Base-by-base conservation (phyloP, 2,888 invertebrate genomes). In the Aphodius sticticus region DNA sequence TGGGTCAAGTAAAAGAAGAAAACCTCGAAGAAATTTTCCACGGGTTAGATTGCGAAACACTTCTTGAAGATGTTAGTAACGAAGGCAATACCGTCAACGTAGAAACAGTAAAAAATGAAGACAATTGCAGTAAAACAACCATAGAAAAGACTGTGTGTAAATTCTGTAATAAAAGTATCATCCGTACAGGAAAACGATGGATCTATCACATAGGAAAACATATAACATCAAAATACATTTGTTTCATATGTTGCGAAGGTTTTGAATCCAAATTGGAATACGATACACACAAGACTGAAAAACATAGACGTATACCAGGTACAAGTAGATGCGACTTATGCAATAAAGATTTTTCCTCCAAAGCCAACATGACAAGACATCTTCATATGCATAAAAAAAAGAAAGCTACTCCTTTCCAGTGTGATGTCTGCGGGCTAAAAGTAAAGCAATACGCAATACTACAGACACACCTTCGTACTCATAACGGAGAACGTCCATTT, bases 391-490 rank as follows among this genome's bases (percentile, higher is more conserved):
- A 74, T 15, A 35, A 36, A 36, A 35, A 35, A 74, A n/a, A 37
- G n/a, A 35, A 74, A 35, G 6, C 16, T 26, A 14, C 16, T 6
- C 9, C 16, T 71, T 71, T 71, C 16, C 9, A 71, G 15, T 71
- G 71, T 15, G 35, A 71, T 15, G 5, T 71, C 35, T 71, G 71
- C 14, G 71, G 71, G 4, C 15, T 71, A 16, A 14, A 71, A 71
- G 35, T 35, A 14, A 71, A 71, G 35, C 16, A 26, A 15, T 26
- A 71, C 16, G 16, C 26, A 26, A 71, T 26, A 71, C 6, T 71
- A 71, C 16, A 6, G 5, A 76, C 76, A 16, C 78, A 79, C n/a
- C 37, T 76, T 6, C 75, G 78, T 2, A 69, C 69, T 15, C 78
- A 79, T 26, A 79, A 76, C 3, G 78, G 26, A 1, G 26, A 26